Percentiles rank a stretch among this genome's conserved stretches.
These are phyloP conservation scores for Eupithecia pulchellata DNA, from an alignment of 2,888 invertebrate genomes.

Conservation along the genomic window DNA sequence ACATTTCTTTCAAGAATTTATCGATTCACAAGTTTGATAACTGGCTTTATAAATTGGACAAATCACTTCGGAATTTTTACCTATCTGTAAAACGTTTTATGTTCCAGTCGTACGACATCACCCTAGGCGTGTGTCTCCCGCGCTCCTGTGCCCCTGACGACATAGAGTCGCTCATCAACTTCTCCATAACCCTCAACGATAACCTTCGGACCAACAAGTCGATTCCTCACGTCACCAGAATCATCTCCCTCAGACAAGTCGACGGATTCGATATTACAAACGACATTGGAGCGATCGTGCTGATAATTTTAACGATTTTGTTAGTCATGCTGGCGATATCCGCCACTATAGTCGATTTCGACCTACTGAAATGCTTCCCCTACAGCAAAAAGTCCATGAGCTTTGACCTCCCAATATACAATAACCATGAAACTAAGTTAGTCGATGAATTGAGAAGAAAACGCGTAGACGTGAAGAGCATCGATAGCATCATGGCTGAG, in stretches of 20 bases:
- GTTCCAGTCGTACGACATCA: slow-evolving; percentile 72
- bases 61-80: not conserved
- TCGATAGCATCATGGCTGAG: slow-evolving; percentile 56
- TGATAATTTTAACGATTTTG: slow-evolving; percentile 61
- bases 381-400: slow-evolving; percentile 63
- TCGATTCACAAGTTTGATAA: too few species aligned
- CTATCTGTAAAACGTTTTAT: slow-evolving; percentile 8
- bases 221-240: slow-evolving; percentile 64
- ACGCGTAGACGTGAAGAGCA: slow-evolving; percentile 51
- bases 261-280: slow-evolving; percentile 60
- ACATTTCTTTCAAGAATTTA: too few species aligned
- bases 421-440: slow-evolving; percentile 54
- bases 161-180: slow-evolving; percentile 75
- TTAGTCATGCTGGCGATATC: slow-evolving; percentile 63
- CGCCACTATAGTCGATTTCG: slow-evolving; percentile 79
- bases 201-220: slow-evolving; percentile 70
- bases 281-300: slow-evolving; percentile 64
- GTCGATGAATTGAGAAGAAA: slow-evolving; percentile 48
- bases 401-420: slow-evolving; percentile 71
- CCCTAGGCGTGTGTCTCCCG: slow-evolving; percentile 80
- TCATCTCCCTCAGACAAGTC: slow-evolving; percentile 63
- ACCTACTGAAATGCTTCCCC: slow-evolving; percentile 61
- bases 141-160: slow-evolving; percentile 73
- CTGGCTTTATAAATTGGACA: too few species aligned
- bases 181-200: slow-evolving; percentile 77